Base-by-base conservation (phyloP, 2,113 vertebrate genomes). In the Patagioenas fasciata region DNA sequence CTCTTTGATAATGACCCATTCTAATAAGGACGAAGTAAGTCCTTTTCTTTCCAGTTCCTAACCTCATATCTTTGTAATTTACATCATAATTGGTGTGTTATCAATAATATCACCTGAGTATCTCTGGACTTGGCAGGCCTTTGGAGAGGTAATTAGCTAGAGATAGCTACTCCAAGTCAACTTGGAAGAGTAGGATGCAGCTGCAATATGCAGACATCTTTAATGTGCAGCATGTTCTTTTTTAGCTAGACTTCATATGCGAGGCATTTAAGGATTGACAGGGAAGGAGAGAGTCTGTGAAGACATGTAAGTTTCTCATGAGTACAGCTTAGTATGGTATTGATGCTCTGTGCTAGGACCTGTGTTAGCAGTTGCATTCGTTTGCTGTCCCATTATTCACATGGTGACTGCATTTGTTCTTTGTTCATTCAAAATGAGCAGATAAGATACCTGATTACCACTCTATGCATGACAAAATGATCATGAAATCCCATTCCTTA, bases 11-110 rank as follows among this genome's bases (percentile, higher is more conserved):
- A 84, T 71, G 81, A 83, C 36, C 51, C 15, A 34, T 67, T 79
- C 47, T 89, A 94, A 87, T 54, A 77, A 70, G 62, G 54, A 85
- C 44, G 54, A 91, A 89, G 24, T 58, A 71, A 93, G 58, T 69
- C 54, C 18, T 13, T 84, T 75, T 89, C n/a, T 93, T 85, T 77
- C 18, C 32, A 78, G 79, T 88, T 82, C 51, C 34, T 93, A 90
- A 88, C 40, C 79, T 85, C 25, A 6, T 40, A 58, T 61, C 71
- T 90, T 80, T 66, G 58, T 65, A 88, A 70, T 92, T 94, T 93
- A 73, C 44, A 54, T 65, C 15, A 25, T 72, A 94, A 82, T 72
- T 91, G 54, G 6, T 2, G 0, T n/a, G 15, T 69, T 95, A 95
- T 65, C 73, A 74, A 50, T 48, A 89, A 21, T 61, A 79, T 72